Percentiles rank a stretch among this genome's conserved stretches.
These are phyloP conservation scores for Pseudorhiza aurosa DNA, from an alignment of 30 jellyfish, hydroid and myxozoan species.

Conservation along the genomic window DNA sequence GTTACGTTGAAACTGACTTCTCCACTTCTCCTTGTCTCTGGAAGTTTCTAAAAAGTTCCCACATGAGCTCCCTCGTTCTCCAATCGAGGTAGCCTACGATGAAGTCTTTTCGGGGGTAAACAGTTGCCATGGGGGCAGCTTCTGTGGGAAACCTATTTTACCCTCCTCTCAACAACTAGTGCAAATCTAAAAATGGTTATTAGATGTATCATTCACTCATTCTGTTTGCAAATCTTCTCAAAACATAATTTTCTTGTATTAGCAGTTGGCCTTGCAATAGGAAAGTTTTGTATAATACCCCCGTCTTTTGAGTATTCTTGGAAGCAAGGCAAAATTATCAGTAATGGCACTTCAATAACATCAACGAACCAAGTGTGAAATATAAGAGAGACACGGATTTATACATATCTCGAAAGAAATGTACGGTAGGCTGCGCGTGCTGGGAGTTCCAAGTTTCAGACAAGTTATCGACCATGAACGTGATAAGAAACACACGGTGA, in stretches of 20 bases:
- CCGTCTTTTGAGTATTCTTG: neutral
- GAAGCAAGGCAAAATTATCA: neutral
- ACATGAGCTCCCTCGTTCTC: constrained; percentile 29
- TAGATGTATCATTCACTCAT: too few species aligned
- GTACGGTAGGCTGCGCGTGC: constrained; percentile 70
- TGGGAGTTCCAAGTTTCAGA: constrained; percentile 75
- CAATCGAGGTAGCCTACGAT: constrained; percentile 15
- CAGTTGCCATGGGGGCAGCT: neutral
- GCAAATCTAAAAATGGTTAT: too few species aligned
- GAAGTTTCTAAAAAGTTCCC: neutral
- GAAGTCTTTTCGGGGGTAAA: neutral
- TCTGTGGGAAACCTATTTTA: too few species aligned
- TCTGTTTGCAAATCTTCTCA: too few species aligned
- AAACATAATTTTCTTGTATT: too few species aligned
- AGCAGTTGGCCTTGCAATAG: neutral
- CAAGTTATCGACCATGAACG: constrained; percentile 44
- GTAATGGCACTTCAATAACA: too few species aligned
- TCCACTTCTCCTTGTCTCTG: neutral
- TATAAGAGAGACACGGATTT: neutral
- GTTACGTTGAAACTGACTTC: neutral
- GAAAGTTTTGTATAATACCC: neutral
- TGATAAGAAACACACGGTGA: constrained; percentile 55
- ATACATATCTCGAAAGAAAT: neutral
- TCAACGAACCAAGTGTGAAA: too few species aligned
- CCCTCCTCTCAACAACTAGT: too few species aligned